These are phyloP conservation scores for Saiga tatarica DNA, from an alignment of 2,113 vertebrate genomes.

Conservation along the genomic window DNA sequence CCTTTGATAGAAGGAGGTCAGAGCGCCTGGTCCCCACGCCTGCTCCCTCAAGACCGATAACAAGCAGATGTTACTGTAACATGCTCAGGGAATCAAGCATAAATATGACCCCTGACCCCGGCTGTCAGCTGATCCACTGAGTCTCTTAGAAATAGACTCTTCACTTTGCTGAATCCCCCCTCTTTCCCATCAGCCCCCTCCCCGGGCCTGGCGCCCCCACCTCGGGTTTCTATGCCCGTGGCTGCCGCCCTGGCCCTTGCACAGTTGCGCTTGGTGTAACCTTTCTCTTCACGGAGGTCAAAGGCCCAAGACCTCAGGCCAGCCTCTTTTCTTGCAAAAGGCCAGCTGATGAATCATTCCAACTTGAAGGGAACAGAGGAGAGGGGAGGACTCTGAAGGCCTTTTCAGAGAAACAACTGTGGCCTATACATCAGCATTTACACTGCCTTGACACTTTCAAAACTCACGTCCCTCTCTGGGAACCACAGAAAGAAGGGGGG, in stretches of 20 bases:
- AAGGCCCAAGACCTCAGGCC: slow-evolving; percentile 93
- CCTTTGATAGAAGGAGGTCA: slow-evolving; percentile 84
- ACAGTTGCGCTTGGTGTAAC: slow-evolving; percentile 91
- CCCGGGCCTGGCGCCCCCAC: slow-evolving; percentile 82
- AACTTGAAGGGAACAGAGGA: slow-evolving; percentile 85
- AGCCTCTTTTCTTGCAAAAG: slow-evolving; percentile 93
- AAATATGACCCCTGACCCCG: slow-evolving; percentile 93
- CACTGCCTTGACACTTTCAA: slow-evolving; percentile 85
- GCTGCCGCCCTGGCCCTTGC: slow-evolving; percentile 86
- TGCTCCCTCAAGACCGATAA: slow-evolving; percentile 88
- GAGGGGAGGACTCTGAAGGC: slow-evolving; percentile 87
- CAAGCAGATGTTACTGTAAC: slow-evolving; percentile 99
- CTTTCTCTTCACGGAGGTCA: slow-evolving; percentile 94
- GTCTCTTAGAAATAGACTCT: slow-evolving; percentile 96
- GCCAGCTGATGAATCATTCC: slow-evolving; percentile 96
- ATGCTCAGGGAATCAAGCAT: slow-evolving; percentile 90
- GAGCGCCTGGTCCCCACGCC: slow-evolving; percentile 83
- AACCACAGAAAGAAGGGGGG: slow-evolving; percentile 69
- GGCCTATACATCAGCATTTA: slow-evolving; percentile 95
- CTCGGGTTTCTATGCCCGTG: slow-evolving; percentile 84
- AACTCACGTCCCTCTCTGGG: slow-evolving; percentile 87
- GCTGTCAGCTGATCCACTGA: slow-evolving; percentile 94
- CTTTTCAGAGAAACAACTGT: slow-evolving; percentile 92
- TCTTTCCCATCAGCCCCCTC: slow-evolving; percentile 94
- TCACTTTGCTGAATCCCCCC: slow-evolving; percentile 92